Percentiles rank a stretch among this genome's conserved stretches.
Evolutionary conservation across 2,888 invertebrate species (phyloP).

Genomic region (Sminthurinus aureus): DNA sequence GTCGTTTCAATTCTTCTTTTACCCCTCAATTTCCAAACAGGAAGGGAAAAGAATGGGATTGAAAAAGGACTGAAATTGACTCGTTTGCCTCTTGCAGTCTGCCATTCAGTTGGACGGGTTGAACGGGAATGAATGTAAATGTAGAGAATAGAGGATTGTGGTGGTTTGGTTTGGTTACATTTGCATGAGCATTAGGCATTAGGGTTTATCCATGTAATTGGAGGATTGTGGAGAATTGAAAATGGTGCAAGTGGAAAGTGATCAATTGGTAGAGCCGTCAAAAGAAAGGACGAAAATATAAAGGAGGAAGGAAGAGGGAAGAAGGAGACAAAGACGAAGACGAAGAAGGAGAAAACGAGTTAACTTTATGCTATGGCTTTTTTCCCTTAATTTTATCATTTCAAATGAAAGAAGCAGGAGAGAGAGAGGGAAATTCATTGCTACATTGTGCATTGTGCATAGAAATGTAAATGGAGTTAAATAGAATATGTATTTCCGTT

Average conservation of each 20-base stretch:
- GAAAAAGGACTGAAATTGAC: neutral
- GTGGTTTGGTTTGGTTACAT: neutral
- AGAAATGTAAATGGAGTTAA: too few species aligned
- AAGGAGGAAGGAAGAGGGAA: neutral
- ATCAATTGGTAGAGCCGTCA: conserved; percentile 5
- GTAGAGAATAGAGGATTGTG: neutral
- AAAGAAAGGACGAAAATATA: conserved; percentile 6
- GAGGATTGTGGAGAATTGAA: neutral
- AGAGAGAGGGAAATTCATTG: conserved; percentile 15
- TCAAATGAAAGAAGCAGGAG: neutral
- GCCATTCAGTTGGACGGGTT: neutral
- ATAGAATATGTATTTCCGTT: too few species aligned
- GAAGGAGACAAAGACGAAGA: too few species aligned
- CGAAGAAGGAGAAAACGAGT: too few species aligned
- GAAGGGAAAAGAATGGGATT: neutral
- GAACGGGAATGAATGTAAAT: too few species aligned
- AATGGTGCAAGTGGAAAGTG: conserved; percentile 21
- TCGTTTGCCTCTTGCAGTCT: too few species aligned
- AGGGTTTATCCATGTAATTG: conserved; percentile 2
- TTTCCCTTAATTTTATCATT: too few species aligned
- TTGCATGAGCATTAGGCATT: neutral
- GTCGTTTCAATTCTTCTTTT: too few species aligned
- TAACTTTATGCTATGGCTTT: too few species aligned
- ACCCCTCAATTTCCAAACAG: neutral
- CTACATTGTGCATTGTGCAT: neutral